Evolutionary conservation across 2,113 vertebrate genomes (phyloP).

Genomic region (Paracanthobrama guichenoti): DNA sequence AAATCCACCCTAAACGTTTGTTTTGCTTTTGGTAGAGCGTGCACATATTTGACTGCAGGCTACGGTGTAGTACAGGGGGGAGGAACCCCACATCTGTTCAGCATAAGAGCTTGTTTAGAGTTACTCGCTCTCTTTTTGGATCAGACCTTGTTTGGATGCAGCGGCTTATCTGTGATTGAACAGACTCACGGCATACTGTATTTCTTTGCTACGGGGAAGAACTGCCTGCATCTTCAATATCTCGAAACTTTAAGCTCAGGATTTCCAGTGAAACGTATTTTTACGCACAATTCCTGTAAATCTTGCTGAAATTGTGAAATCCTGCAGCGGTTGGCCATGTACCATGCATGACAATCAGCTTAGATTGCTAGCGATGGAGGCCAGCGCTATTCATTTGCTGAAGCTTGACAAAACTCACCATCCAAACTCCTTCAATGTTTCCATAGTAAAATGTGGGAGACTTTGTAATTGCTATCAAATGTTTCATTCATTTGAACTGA

Average conservation of each 20-base stretch:
- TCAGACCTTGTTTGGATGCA: conserved; percentile 55
- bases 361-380: conserved; percentile 20
- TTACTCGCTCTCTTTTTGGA: conserved; percentile 50
- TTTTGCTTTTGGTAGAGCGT: conserved; percentile 66
- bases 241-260: conserved; percentile 27
- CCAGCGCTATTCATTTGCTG: not conserved
- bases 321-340: not conserved
- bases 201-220: conserved; percentile 38
- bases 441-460: conserved; percentile 18
- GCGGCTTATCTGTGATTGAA: conserved; percentile 66
- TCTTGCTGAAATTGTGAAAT: conserved; percentile 40
- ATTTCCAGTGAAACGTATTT: conserved; percentile 30
- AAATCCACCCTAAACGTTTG: conserved; percentile 78
- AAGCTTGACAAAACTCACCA: not conserved
- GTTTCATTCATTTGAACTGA: conserved; percentile 49
- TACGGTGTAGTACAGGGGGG: conserved; percentile 64
- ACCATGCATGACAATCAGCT: conserved; percentile 29
- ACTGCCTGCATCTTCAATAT: conserved; percentile 50
- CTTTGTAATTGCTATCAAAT: conserved; percentile 50
- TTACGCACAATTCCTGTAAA: conserved; percentile 10
- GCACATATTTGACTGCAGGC: conserved; percentile 65
- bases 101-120: conserved; percentile 81
- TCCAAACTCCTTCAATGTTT: conserved; percentile 7
- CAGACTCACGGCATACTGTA: conserved; percentile 54
- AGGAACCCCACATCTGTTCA: conserved; percentile 82